A percentile compares a stretch with the other conserved stretches of the same genome.
Evolutionary conservation across 1,140 invertebrate genomes (phyloP).

Genomic region (Eufriesea mexicana): DNA sequence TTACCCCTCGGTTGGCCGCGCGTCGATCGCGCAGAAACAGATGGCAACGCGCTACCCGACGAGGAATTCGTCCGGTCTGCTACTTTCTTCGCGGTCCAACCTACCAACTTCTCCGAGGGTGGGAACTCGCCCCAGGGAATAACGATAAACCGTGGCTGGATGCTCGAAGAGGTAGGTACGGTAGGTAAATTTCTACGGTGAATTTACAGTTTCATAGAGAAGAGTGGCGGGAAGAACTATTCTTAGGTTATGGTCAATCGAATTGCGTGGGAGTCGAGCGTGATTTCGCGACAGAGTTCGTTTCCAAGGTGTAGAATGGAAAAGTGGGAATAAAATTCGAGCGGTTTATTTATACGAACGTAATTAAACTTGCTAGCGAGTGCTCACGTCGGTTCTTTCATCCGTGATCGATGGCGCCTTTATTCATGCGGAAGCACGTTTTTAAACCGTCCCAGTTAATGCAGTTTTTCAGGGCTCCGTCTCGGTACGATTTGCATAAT

Average conservation of each 20-base stretch:
- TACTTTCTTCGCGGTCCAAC: not conserved
- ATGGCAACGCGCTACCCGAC: slow-evolving; percentile 37
- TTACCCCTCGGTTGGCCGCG: slow-evolving; percentile 48
- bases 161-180: not conserved
- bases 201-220: not conserved
- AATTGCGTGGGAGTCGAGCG: not conserved
- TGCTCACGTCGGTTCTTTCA: not conserved
- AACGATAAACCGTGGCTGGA: not conserved
- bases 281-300: not conserved
- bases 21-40: slow-evolving; percentile 55
- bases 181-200: not conserved
- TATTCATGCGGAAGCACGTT: not conserved
- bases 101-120: too few species aligned
- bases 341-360: not conserved
- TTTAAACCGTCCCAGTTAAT: not conserved
- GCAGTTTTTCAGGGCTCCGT: not conserved
- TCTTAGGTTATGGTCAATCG: too few species aligned
- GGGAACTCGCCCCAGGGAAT: not conserved
- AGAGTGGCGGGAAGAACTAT: not conserved
- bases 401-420: not conserved
- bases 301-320: too few species aligned
- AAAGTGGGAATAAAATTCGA: too few species aligned
- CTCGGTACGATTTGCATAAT: slow-evolving; percentile 1
- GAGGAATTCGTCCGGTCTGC: slow-evolving; percentile 22
- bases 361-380: too few species aligned